A percentile compares a stretch with the other conserved stretches of the same genome.
Conservation (phyloP, 2,113 vertebrate species). For the Isurus oxyrinchus region DNA sequence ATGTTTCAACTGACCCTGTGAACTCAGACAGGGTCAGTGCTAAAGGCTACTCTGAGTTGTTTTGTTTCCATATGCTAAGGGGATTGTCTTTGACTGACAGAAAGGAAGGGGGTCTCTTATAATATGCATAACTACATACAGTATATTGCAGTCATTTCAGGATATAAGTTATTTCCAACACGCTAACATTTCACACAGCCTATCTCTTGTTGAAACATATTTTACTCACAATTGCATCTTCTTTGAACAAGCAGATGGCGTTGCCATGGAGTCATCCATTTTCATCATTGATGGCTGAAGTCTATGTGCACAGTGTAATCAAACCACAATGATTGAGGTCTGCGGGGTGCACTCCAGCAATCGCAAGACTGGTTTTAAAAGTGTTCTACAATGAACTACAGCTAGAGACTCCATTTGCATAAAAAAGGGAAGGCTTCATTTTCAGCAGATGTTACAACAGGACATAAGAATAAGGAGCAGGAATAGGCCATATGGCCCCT, state of each 20-base stretch:
- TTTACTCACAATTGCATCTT: neutral
- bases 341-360: neutral
- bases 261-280: constrained; percentile 2
- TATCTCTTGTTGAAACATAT: neutral
- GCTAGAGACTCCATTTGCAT: neutral
- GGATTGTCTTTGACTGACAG: neutral
- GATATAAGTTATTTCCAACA: neutral
- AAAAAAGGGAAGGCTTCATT: neutral
- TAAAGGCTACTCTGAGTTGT: neutral
- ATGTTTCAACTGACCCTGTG: neutral
- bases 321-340: neutral
- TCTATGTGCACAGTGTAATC: neutral
- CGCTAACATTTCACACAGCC: neutral
- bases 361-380: neutral
- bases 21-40: neutral
- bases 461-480: neutral
- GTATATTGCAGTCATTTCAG: neutral
- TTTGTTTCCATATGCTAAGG: neutral
- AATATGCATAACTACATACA: neutral
- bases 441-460: neutral
- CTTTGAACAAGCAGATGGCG: constrained; percentile 15
- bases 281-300: constrained; percentile 25
- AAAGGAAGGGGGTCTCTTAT: neutral
- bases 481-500: too few relatives aligned
- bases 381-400: neutral